Conservation (phyloP, 92 coral and sea anemone species). For the Phymanthus crucifer region DNA sequence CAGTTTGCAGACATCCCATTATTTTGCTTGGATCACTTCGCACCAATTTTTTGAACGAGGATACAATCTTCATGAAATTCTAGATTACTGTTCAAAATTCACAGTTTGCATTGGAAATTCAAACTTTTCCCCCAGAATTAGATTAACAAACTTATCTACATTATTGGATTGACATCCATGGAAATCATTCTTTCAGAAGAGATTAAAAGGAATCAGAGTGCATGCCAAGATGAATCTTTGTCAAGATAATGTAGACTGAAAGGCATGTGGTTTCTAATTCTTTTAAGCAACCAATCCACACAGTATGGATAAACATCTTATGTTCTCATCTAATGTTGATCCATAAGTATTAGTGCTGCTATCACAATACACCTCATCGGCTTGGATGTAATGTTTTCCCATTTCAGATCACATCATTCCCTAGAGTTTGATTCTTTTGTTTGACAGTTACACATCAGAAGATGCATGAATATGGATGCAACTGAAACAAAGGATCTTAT, state of each 20-base stretch:
- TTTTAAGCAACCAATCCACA: no score
- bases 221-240: background rate
- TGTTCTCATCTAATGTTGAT: no score
- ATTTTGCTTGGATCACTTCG: background rate
- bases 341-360: no score
- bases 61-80: background rate
- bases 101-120: slow-evolving; percentile 13
- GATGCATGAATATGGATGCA: no score
- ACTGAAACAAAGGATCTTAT: no score
- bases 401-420: no score
- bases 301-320: no score
- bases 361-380: no score
- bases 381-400: no score
- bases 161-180: background rate
- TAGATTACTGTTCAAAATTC: background rate
- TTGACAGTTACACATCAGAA: no score
- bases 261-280: no score
- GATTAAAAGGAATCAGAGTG: background rate
- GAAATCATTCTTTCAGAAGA: background rate
- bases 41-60: background rate
- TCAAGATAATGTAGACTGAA: background rate
- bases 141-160: slow-evolving; percentile 2
- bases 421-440: no score
- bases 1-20: background rate
- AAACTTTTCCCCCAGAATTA: background rate